Conservation (phyloP, 2,113 vertebrate genomes). For the Cromileptes altivelis region DNA sequence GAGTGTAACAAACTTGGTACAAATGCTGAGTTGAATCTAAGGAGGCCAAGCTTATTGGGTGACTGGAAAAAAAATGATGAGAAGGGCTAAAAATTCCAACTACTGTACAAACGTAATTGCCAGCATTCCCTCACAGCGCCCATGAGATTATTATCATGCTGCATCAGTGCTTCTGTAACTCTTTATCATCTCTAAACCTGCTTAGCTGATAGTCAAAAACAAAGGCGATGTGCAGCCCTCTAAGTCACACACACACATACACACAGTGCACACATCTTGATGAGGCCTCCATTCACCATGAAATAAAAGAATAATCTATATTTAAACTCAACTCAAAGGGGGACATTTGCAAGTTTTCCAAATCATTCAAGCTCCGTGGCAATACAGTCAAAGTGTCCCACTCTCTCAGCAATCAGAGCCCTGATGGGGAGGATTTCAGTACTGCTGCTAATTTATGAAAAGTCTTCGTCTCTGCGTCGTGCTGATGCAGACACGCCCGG, state of each 20-base stretch:
- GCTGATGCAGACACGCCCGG: constrained; percentile 82
- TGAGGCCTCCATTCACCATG: constrained; percentile 33
- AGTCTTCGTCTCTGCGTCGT: constrained; percentile 61
- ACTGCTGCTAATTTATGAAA: constrained; percentile 70
- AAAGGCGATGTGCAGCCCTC: constrained; percentile 29
- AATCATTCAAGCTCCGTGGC: constrained; percentile 15
- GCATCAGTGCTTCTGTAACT: constrained; percentile 55
- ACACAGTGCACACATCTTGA: not conserved
- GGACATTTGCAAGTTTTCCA: constrained; percentile 42
- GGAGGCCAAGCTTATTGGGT: constrained; percentile 36
- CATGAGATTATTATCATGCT: constrained; percentile 65
- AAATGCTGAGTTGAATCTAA: constrained; percentile 48
- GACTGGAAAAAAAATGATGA: constrained; percentile 53
- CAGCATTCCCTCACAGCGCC: constrained; percentile 56
- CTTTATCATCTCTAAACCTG: constrained; percentile 59
- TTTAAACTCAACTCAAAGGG: constrained; percentile 23
- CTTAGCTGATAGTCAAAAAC: constrained; percentile 42
- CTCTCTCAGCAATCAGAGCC: constrained; percentile 47
- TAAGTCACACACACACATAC: not conserved
- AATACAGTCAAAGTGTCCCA: constrained; percentile 6
- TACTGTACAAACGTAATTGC: constrained; percentile 47
- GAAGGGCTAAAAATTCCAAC: constrained; percentile 46
- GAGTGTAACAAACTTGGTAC: constrained; percentile 44
- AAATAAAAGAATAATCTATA: constrained; percentile 22
- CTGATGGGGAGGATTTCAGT: constrained; percentile 43